phyloP scores from a whole-genome alignment of 2,888 invertebrate species.

The Hedychridium roseum region DNA sequence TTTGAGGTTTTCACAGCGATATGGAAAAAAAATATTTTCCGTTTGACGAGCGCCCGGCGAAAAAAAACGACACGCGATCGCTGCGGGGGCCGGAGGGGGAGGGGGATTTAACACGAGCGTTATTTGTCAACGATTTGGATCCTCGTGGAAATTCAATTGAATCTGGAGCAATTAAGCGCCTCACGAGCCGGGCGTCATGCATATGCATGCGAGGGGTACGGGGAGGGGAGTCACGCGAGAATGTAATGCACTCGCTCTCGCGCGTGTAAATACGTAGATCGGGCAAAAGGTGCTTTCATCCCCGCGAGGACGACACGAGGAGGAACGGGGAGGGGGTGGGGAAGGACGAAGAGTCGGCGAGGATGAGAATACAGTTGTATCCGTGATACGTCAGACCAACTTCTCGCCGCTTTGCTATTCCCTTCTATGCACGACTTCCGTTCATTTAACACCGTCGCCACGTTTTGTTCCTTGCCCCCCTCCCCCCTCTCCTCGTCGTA shows the following conservation, averaged over 20 bases:
- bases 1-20: too few species aligned
- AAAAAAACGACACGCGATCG: background rate
- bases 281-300: background rate
- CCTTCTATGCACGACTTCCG: background rate
- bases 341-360: background rate
- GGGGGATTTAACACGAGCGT: constrained; percentile 11
- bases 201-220: constrained; percentile 23
- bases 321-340: background rate
- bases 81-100: background rate
- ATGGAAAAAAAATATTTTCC: too few species aligned
- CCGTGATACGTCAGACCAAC: background rate
- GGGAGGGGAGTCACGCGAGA: background rate
- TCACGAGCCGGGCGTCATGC: constrained; percentile 16
- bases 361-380: background rate
- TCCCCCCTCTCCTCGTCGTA: too few species aligned
- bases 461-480: background rate
- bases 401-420: constrained; percentile 1
- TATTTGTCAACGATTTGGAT: constrained; percentile 24
- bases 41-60: background rate
- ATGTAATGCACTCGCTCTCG: background rate
- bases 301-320: background rate
- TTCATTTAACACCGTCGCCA: background rate
- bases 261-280: constrained; percentile 7
- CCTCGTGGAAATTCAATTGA: constrained; percentile 26
- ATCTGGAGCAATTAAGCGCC: constrained; percentile 21